A percentile compares a stretch with the other conserved stretches of the same genome.
phyloP scores from a whole-genome alignment of 2,797 vertebrate genomes.

The Liparis tanakae region DNA sequence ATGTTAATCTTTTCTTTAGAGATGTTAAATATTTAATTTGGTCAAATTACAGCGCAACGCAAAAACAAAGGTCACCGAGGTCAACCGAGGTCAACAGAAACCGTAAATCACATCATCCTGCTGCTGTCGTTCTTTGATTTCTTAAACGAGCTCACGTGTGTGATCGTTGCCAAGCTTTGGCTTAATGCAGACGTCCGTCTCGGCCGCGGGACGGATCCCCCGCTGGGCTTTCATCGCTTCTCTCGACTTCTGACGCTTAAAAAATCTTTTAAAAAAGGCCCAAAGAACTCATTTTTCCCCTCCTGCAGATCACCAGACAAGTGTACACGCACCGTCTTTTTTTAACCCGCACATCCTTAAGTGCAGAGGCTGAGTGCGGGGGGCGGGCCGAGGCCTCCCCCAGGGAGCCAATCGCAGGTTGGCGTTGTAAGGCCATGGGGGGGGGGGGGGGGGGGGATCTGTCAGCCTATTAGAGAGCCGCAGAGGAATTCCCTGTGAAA shows the following conservation, averaged over 20 bases:
- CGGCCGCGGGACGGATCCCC: slow-evolving; percentile 46
- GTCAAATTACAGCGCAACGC: neutral
- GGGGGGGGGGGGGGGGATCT: slow-evolving; percentile 15
- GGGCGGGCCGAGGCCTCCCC: slow-evolving; percentile 73
- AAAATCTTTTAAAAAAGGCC: too few species aligned
- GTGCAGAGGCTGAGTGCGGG: slow-evolving; percentile 51
- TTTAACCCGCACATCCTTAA: slow-evolving; percentile 27
- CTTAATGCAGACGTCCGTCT: slow-evolving; percentile 16
- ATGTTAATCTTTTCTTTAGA: too few species aligned
- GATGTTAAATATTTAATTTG: too few species aligned
- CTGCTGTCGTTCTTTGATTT: slow-evolving; percentile 6
- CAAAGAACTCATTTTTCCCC: slow-evolving; percentile 5
- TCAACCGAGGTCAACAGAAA: slow-evolving; percentile 33
- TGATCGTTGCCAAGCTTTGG: slow-evolving; percentile 32
- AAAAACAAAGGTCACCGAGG: slow-evolving; percentile 3
- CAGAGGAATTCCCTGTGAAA: slow-evolving; percentile 78
- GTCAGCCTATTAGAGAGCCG: slow-evolving; percentile 72
- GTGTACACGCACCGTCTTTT: slow-evolving; percentile 32
- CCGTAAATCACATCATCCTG: slow-evolving; percentile 11
- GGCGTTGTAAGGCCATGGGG: slow-evolving; percentile 34
- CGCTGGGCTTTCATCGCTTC: slow-evolving; percentile 27
- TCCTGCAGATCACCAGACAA: slow-evolving; percentile 39
- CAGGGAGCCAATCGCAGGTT: slow-evolving; percentile 71
- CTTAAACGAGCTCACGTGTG: slow-evolving; percentile 16
- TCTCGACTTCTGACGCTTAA: neutral